Percentiles rank a stretch among this genome's conserved stretches.
Evolutionary conservation across 2,113 vertebrate species (phyloP).

Genomic region (western clawed frog (Xenopus tropicalis)): DNA sequence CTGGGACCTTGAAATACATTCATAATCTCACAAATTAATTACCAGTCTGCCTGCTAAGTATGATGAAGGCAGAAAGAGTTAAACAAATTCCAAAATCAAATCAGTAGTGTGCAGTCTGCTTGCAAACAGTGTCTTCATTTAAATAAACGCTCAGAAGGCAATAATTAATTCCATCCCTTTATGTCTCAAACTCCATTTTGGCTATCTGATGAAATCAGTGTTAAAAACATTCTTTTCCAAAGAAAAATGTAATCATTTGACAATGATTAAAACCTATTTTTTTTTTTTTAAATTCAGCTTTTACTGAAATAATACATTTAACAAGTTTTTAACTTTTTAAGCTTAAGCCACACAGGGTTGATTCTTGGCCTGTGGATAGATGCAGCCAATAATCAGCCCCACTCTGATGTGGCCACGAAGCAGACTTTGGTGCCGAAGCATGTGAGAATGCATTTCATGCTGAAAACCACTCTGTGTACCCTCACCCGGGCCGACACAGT

Average conservation of each 20-base stretch:
- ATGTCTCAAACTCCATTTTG: conserved; percentile 12
- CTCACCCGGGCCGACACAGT: too few relatives aligned
- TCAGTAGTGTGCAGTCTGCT: neutral
- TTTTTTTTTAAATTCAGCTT: too few relatives aligned
- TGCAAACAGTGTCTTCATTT: conserved; percentile 32
- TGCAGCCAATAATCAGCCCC: too few relatives aligned
- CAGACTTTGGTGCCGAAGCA: too few relatives aligned
- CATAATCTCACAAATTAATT: conserved; percentile 36
- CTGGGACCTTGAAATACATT: conserved; percentile 21
- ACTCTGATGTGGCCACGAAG: too few relatives aligned
- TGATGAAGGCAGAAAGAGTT: neutral
- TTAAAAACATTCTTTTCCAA: neutral
- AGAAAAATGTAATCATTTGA: neutral
- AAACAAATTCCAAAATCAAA: neutral
- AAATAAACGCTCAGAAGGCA: conserved; percentile 30
- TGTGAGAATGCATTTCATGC: too few relatives aligned
- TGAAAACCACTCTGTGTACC: too few relatives aligned
- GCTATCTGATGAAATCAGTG: conserved; percentile 18
- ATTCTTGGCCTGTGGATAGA: too few relatives aligned
- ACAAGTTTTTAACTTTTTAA: too few relatives aligned
- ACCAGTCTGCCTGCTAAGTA: neutral
- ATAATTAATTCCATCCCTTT: conserved; percentile 24
- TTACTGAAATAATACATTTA: too few relatives aligned
- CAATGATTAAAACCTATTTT: neutral
- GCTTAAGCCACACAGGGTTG: too few relatives aligned